Evolutionary conservation across 2,797 vertebrate genomes (phyloP), one percentile per base, ranked within the genome.

Genomic region (Micromesistius poutassou): DNA sequence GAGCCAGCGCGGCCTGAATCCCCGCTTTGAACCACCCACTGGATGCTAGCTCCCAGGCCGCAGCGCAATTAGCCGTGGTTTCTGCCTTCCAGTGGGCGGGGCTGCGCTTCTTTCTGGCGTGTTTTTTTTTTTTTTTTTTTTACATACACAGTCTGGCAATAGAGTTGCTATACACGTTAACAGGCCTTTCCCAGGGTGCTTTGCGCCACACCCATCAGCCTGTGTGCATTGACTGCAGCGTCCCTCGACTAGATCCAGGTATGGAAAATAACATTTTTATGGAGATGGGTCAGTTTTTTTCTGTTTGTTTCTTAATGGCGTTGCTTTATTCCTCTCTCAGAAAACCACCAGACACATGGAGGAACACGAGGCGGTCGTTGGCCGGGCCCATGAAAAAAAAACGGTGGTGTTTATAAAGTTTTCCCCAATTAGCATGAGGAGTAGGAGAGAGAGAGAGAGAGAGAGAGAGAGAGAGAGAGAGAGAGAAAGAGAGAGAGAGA

Each of bases 1-100:
- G 90, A 86, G 89, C 85, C 79, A 31, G 55, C 70, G 75, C 75
- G 30, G 81, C 30, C 78, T 91, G 88, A 90, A 86, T 90, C 86
- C 71, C 80, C 81, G 85, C 92, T 93, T 92, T 92, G 93, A 93
- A 92, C 90, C 92, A 83, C 93, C 92, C 91, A 91, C 89, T 91
- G 87, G 83, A 91, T 87, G 80, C 86, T 84, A 79, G 16, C 81
- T 87, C 87, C 75, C 74, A 89, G 84, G 84, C 88, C 73, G 46
- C 35, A 80, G 85, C 10, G 83, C 88, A 92, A 91, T 93, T 92
- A 93, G 88, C 83, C 74, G 85, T 14, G 87, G 74, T 84, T 92
- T 91, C 81, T 79, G 84, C 89, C 79, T 90, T 91, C 87, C 87
- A 90, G 79, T 82, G 87, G 85, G 85, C 86, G 87, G 86, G 85